phyloP scores from a whole-genome alignment of 2,797 vertebrate species.

The Leptodactylus fallax region DNA sequence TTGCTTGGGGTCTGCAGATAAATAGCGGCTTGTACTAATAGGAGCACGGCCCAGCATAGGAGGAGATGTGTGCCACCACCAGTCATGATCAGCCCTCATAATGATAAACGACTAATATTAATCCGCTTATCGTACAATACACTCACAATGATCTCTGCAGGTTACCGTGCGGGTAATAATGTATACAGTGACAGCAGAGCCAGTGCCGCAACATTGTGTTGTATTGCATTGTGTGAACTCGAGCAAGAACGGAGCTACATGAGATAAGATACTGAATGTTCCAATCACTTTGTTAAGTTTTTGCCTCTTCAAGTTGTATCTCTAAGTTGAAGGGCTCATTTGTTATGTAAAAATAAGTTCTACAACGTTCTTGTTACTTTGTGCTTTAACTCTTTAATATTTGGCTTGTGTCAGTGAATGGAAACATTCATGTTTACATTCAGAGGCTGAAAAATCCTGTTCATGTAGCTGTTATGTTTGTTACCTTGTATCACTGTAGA shows the following conservation, averaged over 20 bases:
- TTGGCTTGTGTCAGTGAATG: background rate
- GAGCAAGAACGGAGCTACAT: background rate
- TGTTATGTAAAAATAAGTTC: background rate
- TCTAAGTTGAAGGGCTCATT: too few relatives aligned
- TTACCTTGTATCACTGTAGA: too few relatives aligned
- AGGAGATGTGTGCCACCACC: background rate
- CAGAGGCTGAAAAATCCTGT: background rate
- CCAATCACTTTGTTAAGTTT: background rate
- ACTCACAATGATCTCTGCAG: background rate
- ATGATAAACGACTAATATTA: constrained; percentile 36
- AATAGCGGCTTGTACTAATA: background rate
- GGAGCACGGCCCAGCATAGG: background rate
- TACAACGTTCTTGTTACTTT: background rate
- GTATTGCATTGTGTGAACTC: background rate
- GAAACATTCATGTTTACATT: too few relatives aligned
- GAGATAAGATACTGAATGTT: too few relatives aligned
- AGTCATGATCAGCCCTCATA: background rate
- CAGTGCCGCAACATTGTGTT: background rate
- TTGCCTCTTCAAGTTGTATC: background rate
- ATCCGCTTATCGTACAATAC: background rate
- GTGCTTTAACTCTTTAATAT: too few relatives aligned
- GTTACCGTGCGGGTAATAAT: background rate
- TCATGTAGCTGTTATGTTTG: too few relatives aligned
- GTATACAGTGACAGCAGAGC: background rate
- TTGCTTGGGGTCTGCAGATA: background rate